Percentiles rank a stretch among this genome's conserved stretches.
phyloP scores from a whole-genome alignment of 2,113 vertebrate species.

The Cyanoliseus patagonus region DNA sequence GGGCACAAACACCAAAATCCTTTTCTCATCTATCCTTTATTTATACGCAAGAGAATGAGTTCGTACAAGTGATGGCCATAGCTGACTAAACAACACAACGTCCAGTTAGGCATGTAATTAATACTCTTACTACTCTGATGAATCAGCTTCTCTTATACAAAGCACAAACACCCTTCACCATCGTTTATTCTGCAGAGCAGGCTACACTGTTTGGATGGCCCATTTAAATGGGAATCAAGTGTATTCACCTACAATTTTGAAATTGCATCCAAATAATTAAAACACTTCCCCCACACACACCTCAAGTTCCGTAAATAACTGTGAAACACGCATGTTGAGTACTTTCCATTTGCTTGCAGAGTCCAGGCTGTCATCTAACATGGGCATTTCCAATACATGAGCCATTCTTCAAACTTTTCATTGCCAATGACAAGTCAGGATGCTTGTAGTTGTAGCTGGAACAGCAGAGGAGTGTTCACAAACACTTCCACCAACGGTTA shows the following conservation, averaged over 20 bases:
- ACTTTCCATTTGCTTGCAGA: not conserved
- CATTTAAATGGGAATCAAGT: not conserved
- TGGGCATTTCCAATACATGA: not conserved
- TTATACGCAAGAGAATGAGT: not conserved
- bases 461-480: not conserved
- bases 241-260: rapidly evolving
- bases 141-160: not conserved
- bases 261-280: not conserved
- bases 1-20: not conserved
- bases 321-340: rapidly evolving
- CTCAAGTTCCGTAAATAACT: not conserved
- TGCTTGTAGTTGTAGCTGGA: not conserved
- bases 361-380: not conserved
- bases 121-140: not conserved
- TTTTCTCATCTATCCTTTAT: rapidly evolving
- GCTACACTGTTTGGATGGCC: not conserved
- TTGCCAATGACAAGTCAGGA: not conserved
- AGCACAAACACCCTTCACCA: not conserved
- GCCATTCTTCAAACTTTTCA: not conserved
- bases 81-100: not conserved
- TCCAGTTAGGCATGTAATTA: not conserved
- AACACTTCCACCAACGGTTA: rapidly evolving
- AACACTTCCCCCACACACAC: not conserved
- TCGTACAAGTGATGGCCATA: not conserved
- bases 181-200: not conserved